phyloP scores from a whole-genome alignment of 2,797 vertebrate genomes.

The Carcharodon carcharias region DNA sequence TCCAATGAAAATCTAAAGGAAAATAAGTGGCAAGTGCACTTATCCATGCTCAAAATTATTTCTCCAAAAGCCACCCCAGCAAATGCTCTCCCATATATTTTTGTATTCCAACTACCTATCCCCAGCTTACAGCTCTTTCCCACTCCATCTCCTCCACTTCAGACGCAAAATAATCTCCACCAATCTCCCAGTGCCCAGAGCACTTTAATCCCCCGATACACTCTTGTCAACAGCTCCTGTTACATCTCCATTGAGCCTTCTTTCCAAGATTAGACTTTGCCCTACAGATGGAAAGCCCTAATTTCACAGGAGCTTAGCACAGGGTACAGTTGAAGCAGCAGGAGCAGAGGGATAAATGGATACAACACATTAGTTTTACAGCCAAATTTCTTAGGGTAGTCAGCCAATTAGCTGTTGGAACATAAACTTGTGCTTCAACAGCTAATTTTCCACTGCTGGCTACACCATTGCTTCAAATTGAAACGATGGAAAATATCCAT shows the following conservation, averaged over 20 bases:
- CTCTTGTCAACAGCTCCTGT: not conserved
- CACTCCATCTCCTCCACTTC: not conserved
- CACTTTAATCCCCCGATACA: not conserved
- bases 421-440: not conserved
- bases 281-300: not conserved
- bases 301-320: not conserved
- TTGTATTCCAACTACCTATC: not conserved
- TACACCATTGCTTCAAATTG: not conserved
- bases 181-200: not conserved
- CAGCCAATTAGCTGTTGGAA: not conserved
- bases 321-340: not conserved
- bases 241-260: not conserved
- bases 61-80: not conserved
- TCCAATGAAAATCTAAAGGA: too few relatives aligned
- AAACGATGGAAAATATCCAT: not conserved
- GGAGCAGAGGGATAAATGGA: not conserved
- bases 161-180: not conserved
- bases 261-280: not conserved
- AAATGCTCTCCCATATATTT: not conserved
- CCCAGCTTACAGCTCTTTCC: not conserved
- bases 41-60: not conserved
- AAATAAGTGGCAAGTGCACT: too few relatives aligned
- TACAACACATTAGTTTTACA: not conserved
- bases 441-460: not conserved
- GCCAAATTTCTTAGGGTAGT: not conserved